phyloP scores from a whole-genome alignment of 2,797 vertebrate genomes.

The Esox lucius region DNA sequence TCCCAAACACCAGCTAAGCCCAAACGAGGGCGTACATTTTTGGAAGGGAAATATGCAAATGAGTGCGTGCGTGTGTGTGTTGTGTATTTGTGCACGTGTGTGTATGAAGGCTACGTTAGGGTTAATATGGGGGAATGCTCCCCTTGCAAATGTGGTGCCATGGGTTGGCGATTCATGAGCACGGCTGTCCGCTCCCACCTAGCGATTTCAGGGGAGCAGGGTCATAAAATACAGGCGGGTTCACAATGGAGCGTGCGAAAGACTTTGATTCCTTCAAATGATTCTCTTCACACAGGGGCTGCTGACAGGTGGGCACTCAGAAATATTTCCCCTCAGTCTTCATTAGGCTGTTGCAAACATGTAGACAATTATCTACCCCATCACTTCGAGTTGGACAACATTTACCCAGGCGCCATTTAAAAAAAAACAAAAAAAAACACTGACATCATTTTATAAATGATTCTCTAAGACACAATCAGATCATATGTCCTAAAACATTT shows the following conservation, averaged over 20 bases:
- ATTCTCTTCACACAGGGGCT: constrained; percentile 18
- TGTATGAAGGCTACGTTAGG: background rate
- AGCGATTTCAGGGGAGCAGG: background rate
- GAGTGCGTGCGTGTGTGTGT: background rate
- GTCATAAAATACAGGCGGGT: background rate
- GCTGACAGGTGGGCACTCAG: background rate
- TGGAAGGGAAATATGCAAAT: background rate
- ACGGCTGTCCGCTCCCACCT: background rate
- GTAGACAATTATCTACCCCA: background rate
- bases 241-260: background rate
- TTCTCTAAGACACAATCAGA: constrained; percentile 27
- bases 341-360: constrained; percentile 11
- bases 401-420: constrained; percentile 16
- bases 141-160: background rate
- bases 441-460: background rate
- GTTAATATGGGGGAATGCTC: background rate
- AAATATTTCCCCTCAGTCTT: constrained; percentile 15
- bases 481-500: constrained; percentile 25
- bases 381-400: background rate
- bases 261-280: background rate
- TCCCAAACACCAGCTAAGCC: background rate
- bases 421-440: constrained; percentile 29
- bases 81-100: background rate
- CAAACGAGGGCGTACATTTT: background rate
- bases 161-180: background rate